These are phyloP conservation scores for Cygnus buccinator DNA, from an alignment of 2,113 vertebrate species.

Conservation along the genomic window DNA sequence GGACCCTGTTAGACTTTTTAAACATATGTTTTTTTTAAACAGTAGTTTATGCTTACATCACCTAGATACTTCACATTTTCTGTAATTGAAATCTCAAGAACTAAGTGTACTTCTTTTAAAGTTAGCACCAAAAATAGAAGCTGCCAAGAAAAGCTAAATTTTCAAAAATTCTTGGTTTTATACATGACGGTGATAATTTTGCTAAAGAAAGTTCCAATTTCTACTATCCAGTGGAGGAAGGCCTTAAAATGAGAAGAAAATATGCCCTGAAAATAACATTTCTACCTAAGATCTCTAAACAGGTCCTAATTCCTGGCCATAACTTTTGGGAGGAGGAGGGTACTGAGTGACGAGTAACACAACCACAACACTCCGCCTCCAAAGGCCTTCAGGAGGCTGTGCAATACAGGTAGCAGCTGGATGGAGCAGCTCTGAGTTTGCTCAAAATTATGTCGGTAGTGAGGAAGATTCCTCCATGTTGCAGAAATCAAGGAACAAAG, in stretches of 20 bases:
- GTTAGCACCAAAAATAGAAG: background rate
- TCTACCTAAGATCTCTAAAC: conserved; percentile 14
- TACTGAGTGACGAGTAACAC: background rate
- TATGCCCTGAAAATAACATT: background rate
- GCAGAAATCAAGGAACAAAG: background rate
- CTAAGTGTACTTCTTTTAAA: background rate
- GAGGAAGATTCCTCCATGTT: background rate
- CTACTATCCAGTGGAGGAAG: background rate
- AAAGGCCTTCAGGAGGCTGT: conserved; percentile 28
- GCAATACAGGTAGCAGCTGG: conserved; percentile 3
- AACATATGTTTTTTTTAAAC: background rate
- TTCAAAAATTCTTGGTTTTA: background rate
- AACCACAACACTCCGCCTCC: background rate
- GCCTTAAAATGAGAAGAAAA: background rate
- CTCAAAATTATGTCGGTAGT: background rate
- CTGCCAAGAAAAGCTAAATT: background rate
- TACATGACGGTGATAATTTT: background rate
- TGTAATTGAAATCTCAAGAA: background rate
- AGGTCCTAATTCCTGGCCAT: background rate
- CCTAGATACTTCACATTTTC: background rate
- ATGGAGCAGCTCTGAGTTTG: background rate
- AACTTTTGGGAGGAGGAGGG: background rate
- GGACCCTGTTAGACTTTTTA: background rate
- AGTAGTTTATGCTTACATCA: background rate
- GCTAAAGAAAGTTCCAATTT: conserved; percentile 5